A percentile compares a stretch with the other conserved stretches of the same genome.
phyloP scores from a whole-genome alignment of 2,888 invertebrate species.

The Mycalesis mineus region DNA sequence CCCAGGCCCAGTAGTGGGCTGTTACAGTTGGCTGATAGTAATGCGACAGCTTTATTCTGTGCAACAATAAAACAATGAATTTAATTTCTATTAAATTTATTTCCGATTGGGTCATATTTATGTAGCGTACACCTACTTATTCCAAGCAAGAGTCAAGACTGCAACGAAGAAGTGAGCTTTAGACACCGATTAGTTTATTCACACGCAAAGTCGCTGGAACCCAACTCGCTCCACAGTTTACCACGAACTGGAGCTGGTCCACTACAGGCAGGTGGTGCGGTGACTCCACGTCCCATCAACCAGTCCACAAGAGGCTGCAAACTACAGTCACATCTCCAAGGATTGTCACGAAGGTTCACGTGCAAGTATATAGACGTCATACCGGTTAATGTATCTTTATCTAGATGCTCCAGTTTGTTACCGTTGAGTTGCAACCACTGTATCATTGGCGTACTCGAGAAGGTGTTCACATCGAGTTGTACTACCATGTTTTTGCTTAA shows the following conservation, averaged over 20 bases:
- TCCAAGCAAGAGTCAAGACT: too few relatives aligned
- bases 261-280: constrained; percentile 85
- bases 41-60: too few relatives aligned
- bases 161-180: too few relatives aligned
- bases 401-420: constrained; percentile 84
- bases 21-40: too few relatives aligned
- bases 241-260: constrained; percentile 83
- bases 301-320: constrained; percentile 88
- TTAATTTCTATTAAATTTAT: too few relatives aligned
- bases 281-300: constrained; percentile 84
- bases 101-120: too few relatives aligned
- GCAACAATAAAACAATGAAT: too few relatives aligned
- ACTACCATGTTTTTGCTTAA: constrained; percentile 30
- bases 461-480: constrained; percentile 83
- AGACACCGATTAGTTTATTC: too few relatives aligned
- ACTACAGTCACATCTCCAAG: constrained; percentile 93
- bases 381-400: constrained; percentile 80
- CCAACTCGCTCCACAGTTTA: constrained; percentile 84
- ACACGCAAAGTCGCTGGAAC: constrained; percentile 88
- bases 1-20: too few relatives aligned
- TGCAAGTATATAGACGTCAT: constrained; percentile 81
- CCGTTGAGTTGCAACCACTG: constrained; percentile 83
- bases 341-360: constrained; percentile 87
- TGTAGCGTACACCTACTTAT: too few relatives aligned
- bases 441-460: constrained; percentile 82